A percentile compares a stretch with the other conserved stretches of the same genome.
Evolutionary conservation across 2,113 vertebrate species (phyloP).

Genomic region (Malaclemys terrapin): DNA sequence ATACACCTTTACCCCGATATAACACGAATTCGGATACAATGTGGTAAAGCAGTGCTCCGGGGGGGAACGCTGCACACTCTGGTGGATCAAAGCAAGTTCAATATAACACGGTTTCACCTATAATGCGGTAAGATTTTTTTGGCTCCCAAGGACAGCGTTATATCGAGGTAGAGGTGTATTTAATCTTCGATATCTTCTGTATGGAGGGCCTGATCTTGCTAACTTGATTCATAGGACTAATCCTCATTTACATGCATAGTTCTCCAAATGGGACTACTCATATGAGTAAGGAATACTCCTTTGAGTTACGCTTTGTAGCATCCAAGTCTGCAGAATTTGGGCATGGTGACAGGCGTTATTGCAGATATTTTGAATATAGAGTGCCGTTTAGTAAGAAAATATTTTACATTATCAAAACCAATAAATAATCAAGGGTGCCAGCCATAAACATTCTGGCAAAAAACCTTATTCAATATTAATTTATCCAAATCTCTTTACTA

Average conservation of each 20-base stretch:
- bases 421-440: background rate
- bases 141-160: too few species aligned
- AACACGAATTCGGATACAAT: too few species aligned
- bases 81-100: too few species aligned
- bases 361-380: background rate
- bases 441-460: background rate
- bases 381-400: background rate
- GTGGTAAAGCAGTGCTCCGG: too few species aligned
- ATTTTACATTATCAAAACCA: background rate
- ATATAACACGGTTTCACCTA: too few species aligned
- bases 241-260: background rate
- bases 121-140: too few species aligned
- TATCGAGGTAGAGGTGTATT: too few species aligned
- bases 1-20: background rate
- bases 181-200: background rate
- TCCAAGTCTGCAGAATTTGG: background rate
- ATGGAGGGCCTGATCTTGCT: constrained; percentile 23
- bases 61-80: too few species aligned
- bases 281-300: fast-evolving
- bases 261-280: background rate
- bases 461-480: background rate
- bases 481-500: background rate
- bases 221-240: background rate
- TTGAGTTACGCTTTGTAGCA: background rate
- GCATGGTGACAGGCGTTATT: background rate